These are phyloP conservation scores for Gryllus bimaculatus DNA, from an alignment of 1,140 invertebrate genomes.

Conservation along the genomic window DNA sequence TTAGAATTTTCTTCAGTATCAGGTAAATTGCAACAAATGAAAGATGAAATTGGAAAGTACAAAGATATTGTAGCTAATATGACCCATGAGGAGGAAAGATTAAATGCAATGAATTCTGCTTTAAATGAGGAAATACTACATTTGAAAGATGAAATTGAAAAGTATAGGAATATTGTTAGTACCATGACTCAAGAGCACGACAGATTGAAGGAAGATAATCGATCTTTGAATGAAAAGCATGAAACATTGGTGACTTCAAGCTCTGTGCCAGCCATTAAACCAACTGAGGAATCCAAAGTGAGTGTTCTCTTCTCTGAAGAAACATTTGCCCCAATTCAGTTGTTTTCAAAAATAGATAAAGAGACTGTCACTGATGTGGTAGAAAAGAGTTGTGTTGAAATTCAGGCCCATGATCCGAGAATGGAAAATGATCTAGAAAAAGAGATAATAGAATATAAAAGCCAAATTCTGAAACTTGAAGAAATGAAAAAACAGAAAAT, in stretches of 20 bases:
- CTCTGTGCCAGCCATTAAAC: not conserved
- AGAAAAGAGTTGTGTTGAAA: not conserved
- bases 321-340: not conserved
- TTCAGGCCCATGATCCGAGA: not conserved
- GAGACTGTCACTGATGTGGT: not conserved
- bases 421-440: not conserved
- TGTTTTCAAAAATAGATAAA: not conserved
- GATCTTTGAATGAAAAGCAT: not conserved
- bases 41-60: not conserved
- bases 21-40: not conserved
- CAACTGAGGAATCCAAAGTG: not conserved
- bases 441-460: not conserved
- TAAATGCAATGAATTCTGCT: not conserved
- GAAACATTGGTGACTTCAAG: not conserved
- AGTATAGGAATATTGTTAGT: not conserved
- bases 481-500: not conserved
- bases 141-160: conserved; percentile 9
- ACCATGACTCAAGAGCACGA: not conserved
- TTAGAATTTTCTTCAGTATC: no score
- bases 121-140: not conserved
- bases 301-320: not conserved
- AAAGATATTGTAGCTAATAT: not conserved
- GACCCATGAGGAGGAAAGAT: not conserved
- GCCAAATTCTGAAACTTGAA: not conserved
- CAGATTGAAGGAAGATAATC: not conserved